Conservation (phyloP, 2,113 vertebrate species). For the Gracilinanus agilis region DNA sequence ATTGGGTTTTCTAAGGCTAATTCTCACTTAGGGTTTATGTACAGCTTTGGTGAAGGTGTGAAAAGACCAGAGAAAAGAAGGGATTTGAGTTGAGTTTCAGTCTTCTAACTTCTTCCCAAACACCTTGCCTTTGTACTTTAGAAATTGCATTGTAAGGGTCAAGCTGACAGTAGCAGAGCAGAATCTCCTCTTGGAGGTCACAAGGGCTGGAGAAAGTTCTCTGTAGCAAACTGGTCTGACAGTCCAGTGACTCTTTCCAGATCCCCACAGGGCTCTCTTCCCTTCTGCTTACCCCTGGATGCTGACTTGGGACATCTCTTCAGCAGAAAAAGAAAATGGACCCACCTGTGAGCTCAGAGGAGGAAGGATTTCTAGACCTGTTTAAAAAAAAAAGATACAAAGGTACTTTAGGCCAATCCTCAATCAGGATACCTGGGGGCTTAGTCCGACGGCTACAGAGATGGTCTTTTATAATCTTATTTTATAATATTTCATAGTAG, state of each 20-base stretch:
- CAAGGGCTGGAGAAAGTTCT: background rate
- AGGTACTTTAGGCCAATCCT: background rate
- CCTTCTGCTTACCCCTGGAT: background rate
- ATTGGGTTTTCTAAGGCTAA: background rate
- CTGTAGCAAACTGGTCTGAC: background rate
- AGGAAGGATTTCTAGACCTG: background rate
- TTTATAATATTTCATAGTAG: background rate
- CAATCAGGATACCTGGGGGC: background rate
- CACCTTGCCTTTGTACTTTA: background rate
- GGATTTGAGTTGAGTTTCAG: background rate
- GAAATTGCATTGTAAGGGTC: background rate
- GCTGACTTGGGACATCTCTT: background rate
- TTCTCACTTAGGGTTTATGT: background rate
- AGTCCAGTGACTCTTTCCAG: constrained; percentile 23
- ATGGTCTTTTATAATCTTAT: background rate
- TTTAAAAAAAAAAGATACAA: background rate
- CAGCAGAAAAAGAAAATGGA: background rate
- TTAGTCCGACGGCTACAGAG: background rate
- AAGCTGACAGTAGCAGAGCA: background rate
- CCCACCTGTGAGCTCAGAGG: background rate
- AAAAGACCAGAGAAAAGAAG: background rate
- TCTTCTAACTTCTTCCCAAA: background rate
- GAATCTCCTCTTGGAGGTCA: background rate
- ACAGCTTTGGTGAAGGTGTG: background rate
- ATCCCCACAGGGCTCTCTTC: background rate